phyloP scores from a whole-genome alignment of 2,113 vertebrate genomes.

The Xiphophorus hellerii region DNA sequence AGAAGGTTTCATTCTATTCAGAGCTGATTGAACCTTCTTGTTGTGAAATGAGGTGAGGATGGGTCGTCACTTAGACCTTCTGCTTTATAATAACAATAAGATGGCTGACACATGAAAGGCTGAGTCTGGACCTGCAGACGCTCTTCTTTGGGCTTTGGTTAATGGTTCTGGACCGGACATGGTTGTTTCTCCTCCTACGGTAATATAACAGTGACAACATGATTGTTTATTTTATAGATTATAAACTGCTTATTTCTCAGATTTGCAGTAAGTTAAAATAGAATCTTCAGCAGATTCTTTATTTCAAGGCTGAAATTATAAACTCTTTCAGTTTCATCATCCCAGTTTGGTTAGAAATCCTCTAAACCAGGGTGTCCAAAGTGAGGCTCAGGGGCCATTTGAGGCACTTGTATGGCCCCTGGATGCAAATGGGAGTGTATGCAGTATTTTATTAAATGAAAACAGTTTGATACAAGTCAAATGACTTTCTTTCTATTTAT shows the following conservation, averaged over 20 bases:
- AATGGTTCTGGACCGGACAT: slow-evolving; percentile 32
- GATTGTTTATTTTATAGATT: slow-evolving; percentile 7
- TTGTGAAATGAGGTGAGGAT: slow-evolving; percentile 21
- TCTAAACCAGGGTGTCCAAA: too few relatives aligned
- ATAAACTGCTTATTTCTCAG: slow-evolving; percentile 22
- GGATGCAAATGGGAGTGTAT: too few relatives aligned
- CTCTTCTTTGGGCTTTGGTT: slow-evolving; percentile 7
- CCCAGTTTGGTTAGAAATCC: too few relatives aligned
- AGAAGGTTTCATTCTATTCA: slow-evolving; percentile 2
- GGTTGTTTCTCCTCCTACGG: slow-evolving; percentile 6
- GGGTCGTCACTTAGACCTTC: slow-evolving; percentile 20
- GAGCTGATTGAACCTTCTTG: slow-evolving; percentile 32
- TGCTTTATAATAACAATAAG: not conserved
- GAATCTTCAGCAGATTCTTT: not conserved
- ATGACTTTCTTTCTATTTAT: too few relatives aligned
- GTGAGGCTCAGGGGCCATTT: too few relatives aligned
- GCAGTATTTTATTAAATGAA: too few relatives aligned
- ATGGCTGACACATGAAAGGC: slow-evolving; percentile 58
- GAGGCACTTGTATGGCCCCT: too few relatives aligned
- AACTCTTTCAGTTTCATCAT: too few relatives aligned
- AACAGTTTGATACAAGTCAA: too few relatives aligned
- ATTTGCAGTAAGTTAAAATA: not conserved
- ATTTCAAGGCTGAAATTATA: not conserved
- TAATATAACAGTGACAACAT: not conserved
- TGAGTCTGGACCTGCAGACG: slow-evolving; percentile 31